Conservation (phyloP, 2,888 invertebrate genomes). For the Lutraria lutraria region DNA sequence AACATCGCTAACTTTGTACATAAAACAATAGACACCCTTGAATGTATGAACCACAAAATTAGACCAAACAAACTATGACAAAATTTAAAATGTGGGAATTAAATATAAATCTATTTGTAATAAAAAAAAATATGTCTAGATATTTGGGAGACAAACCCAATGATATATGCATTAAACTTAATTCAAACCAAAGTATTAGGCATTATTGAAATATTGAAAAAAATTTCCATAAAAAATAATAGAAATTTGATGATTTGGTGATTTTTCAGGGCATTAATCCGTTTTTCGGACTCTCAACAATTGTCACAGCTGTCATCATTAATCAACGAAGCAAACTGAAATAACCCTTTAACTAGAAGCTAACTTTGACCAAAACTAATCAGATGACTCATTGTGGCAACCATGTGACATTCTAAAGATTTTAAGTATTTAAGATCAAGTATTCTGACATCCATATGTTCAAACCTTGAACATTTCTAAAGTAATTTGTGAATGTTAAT, state of each 20-base stretch:
- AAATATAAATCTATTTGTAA: too few species aligned
- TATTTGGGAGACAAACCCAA: too few species aligned
- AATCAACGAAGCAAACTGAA: background rate
- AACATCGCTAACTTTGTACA: background rate
- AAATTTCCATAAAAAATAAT: too few species aligned
- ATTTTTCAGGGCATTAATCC: too few species aligned
- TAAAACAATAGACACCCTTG: background rate
- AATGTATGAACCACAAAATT: slow-evolving; percentile 14
- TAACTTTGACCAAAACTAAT: background rate
- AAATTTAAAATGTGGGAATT: too few species aligned
- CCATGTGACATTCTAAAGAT: background rate
- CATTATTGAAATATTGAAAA: too few species aligned
- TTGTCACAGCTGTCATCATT: background rate
- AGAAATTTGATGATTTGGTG: too few species aligned
- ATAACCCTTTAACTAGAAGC: background rate
- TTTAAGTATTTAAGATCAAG: background rate
- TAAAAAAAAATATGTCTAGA: too few species aligned
- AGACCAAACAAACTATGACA: slow-evolving; percentile 27
- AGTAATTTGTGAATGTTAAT: background rate
- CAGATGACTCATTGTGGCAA: background rate
- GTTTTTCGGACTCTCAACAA: background rate
- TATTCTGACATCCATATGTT: background rate
- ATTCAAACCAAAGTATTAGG: too few species aligned
- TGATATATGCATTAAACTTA: too few species aligned
- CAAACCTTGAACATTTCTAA: background rate